Percentiles rank a stretch among this genome's conserved stretches.
phyloP scores from a whole-genome alignment of 2,797 vertebrate genomes.

The Mallotus villosus region DNA sequence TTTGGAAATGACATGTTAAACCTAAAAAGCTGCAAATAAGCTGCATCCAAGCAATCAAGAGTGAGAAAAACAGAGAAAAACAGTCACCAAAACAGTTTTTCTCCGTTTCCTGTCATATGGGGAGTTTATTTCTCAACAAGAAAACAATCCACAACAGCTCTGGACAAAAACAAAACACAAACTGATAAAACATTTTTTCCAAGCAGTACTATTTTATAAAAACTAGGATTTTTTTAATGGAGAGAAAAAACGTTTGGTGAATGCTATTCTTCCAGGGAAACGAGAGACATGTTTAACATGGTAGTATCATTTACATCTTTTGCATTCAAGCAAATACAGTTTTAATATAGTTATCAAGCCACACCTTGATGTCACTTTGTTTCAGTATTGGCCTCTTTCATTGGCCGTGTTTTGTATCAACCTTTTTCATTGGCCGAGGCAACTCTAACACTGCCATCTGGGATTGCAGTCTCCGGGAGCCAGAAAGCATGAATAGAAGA shows the following conservation, averaged over 20 bases:
- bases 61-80: constrained; percentile 83
- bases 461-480: constrained; percentile 54
- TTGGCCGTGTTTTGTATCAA: constrained; percentile 62
- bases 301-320: constrained; percentile 80
- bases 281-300: constrained; percentile 86
- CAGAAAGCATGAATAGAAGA: constrained; percentile 74
- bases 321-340: constrained; percentile 77
- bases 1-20: constrained; percentile 79
- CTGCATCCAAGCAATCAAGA: constrained; percentile 69
- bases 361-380: constrained; percentile 67
- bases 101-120: constrained; percentile 43
- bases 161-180: constrained; percentile 64
- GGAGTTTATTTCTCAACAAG: constrained; percentile 61
- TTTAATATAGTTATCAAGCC: constrained; percentile 73
- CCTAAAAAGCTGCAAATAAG: constrained; percentile 71
- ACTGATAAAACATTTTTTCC: constrained; percentile 66
- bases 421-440: constrained; percentile 53
- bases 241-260: constrained; percentile 75
- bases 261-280: constrained; percentile 82
- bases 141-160: constrained; percentile 59
- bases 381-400: constrained; percentile 62
- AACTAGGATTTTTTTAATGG: constrained; percentile 41
- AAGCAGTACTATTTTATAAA: constrained; percentile 64
- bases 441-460: constrained; percentile 51
- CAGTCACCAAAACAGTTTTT: constrained; percentile 63